Evolutionary conservation across 23 tunicate genomes (phyloP).

Genomic region (Botrylloides violaceus): DNA sequence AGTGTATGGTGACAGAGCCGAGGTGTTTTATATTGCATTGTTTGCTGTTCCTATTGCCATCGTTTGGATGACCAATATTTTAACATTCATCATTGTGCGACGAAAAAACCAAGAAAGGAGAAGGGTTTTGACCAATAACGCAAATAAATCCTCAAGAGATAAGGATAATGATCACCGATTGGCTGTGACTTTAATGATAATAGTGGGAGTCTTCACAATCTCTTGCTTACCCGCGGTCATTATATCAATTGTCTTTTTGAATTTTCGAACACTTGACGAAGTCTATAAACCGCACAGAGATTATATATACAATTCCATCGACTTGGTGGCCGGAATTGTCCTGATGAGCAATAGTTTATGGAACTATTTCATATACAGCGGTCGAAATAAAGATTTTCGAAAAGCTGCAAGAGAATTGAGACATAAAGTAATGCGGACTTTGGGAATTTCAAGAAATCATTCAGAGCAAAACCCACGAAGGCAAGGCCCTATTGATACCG

Average conservation of each 20-base stretch:
- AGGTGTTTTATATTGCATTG: conserved; percentile 16
- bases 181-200: conserved; percentile 30
- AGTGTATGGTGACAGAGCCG: conserved; percentile 4
- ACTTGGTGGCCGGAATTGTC: conserved; percentile 20
- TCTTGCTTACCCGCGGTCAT: conserved; percentile 27
- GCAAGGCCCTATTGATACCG: no score
- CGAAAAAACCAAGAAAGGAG: conserved; percentile 20
- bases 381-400: conserved; percentile 32
- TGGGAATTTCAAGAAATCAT: no score
- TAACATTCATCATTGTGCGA: conserved; percentile 4
- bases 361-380: conserved; percentile 48
- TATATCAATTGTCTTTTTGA: background rate
- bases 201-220: conserved; percentile 44
- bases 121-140: conserved; percentile 4
- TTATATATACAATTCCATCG: background rate
- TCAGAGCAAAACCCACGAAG: no score
- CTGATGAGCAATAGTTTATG: conserved; percentile 42
- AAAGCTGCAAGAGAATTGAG: conserved; percentile 5
- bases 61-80: conserved; percentile 38
- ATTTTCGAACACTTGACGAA: background rate
- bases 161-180: conserved; percentile 24
- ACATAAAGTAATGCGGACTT: no score
- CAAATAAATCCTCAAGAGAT: background rate
- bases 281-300: background rate
- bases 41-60: conserved; percentile 31